Conservation (phyloP, 2,113 vertebrate species). For the Isichthys henryi region DNA sequence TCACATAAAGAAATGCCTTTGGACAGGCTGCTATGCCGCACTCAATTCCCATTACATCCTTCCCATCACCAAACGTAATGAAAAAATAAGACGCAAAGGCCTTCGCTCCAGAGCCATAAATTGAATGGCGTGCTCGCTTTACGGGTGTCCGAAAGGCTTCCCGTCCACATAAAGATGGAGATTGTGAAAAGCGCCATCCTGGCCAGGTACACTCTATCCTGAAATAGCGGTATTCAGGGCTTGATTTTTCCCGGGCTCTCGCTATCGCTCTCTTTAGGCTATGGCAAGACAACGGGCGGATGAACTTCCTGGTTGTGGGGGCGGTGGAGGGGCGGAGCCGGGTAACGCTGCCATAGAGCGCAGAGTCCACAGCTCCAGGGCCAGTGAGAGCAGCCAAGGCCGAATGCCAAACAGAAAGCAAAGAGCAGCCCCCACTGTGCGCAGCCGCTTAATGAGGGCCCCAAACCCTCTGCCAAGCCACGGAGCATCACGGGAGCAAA, state of each 20-base stretch:
- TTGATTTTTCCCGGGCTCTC: neutral
- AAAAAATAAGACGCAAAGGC: neutral
- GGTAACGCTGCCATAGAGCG: neutral
- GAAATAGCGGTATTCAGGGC: neutral
- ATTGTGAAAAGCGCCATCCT: neutral
- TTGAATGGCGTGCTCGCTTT: neutral
- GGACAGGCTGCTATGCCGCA: neutral
- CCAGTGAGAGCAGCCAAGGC: neutral
- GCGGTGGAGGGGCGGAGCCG: neutral
- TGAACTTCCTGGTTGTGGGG: neutral
- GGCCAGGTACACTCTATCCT: neutral
- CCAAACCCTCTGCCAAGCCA: neutral
- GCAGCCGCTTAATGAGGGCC: neutral
- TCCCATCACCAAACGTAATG: neutral
- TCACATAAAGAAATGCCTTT: neutral
- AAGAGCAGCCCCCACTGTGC: neutral
- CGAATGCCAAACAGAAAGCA: neutral
- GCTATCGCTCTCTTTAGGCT: neutral
- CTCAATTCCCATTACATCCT: neutral
- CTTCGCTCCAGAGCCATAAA: neutral
- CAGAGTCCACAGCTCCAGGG: neutral
- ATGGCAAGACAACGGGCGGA: neutral
- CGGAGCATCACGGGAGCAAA: neutral
- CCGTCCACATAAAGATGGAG: neutral
- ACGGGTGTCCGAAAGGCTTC: neutral